phyloP scores from a whole-genome alignment of 53 echinoderm and acorn worm species.

The Holothuria scabra region DNA sequence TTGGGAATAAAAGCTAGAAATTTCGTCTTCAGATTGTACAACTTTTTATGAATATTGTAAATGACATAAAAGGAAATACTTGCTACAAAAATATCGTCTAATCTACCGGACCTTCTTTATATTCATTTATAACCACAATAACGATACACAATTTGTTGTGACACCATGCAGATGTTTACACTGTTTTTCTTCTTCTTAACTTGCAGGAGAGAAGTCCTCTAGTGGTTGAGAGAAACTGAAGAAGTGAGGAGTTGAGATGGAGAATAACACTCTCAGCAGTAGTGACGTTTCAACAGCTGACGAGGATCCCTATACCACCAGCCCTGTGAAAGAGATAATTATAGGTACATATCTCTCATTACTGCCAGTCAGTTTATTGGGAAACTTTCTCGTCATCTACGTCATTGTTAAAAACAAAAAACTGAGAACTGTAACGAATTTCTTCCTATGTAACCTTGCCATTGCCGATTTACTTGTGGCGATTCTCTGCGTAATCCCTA shows the following conservation, averaged over 20 bases:
- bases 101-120: no score
- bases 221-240: no score
- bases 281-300: not conserved
- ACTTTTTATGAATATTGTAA: no score
- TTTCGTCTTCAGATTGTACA: no score
- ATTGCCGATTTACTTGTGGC: conserved; percentile 84
- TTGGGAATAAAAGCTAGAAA: no score
- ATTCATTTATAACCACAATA: no score
- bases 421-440: conserved; percentile 93
- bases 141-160: no score
- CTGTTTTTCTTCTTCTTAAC: no score
- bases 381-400: conserved; percentile 87
- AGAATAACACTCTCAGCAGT: not conserved
- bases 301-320: conserved; percentile 66
- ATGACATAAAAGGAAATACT: no score
- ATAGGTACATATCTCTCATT: conserved; percentile 67
- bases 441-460: conserved; percentile 91
- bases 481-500: conserved; percentile 81
- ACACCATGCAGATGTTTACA: no score
- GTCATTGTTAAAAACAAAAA: conserved; percentile 80
- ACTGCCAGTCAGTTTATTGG: conserved; percentile 70
- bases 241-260: not conserved
- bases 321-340: conserved; percentile 65
- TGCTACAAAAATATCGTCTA: no score
- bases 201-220: no score